These are phyloP conservation scores for Parambassis ranga DNA, from an alignment of 2,797 vertebrate genomes.

Conservation along the genomic window DNA sequence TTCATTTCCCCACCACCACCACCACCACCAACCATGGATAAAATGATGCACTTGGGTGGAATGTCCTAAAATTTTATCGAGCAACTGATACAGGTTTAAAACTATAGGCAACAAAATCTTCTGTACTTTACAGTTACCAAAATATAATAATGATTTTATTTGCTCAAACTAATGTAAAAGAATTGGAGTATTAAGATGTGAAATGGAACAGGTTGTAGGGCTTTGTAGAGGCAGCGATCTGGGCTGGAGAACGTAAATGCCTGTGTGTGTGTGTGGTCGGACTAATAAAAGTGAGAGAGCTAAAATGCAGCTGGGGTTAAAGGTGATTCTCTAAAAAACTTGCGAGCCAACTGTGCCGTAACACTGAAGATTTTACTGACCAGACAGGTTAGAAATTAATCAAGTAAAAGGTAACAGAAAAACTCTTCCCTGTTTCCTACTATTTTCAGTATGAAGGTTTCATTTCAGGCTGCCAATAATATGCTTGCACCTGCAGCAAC, in stretches of 20 bases:
- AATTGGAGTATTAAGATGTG: slow-evolving; percentile 29
- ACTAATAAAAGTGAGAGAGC: slow-evolving; percentile 28
- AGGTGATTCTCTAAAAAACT: slow-evolving; percentile 35
- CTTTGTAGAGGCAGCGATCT: slow-evolving; percentile 14
- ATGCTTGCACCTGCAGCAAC: slow-evolving; percentile 71
- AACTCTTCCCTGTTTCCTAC: slow-evolving; percentile 9
- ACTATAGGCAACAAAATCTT: slow-evolving; percentile 14
- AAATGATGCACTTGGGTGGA: slow-evolving; percentile 38
- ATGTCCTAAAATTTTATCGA: slow-evolving; percentile 28
- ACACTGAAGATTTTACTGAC: slow-evolving; percentile 28
- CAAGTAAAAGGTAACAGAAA: not conserved
- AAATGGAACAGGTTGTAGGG: slow-evolving; percentile 6
- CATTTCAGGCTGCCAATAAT: slow-evolving; percentile 56
- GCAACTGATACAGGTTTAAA: slow-evolving; percentile 30
- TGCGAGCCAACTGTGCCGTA: not conserved
- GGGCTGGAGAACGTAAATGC: slow-evolving; percentile 21
- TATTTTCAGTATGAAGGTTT: slow-evolving; percentile 36
- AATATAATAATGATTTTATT: not conserved
- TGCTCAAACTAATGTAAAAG: slow-evolving; percentile 18
- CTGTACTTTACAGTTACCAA: not conserved
- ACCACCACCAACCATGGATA: slow-evolving; percentile 22
- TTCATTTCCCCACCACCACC: slow-evolving; percentile 50
- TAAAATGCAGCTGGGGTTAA: slow-evolving; percentile 16
- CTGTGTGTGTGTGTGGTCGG: slow-evolving; percentile 52
- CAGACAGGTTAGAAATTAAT: not conserved